Evolutionary conservation across 2,113 vertebrate species (phyloP).

Genomic region (Pycnonotus jocosus): DNA sequence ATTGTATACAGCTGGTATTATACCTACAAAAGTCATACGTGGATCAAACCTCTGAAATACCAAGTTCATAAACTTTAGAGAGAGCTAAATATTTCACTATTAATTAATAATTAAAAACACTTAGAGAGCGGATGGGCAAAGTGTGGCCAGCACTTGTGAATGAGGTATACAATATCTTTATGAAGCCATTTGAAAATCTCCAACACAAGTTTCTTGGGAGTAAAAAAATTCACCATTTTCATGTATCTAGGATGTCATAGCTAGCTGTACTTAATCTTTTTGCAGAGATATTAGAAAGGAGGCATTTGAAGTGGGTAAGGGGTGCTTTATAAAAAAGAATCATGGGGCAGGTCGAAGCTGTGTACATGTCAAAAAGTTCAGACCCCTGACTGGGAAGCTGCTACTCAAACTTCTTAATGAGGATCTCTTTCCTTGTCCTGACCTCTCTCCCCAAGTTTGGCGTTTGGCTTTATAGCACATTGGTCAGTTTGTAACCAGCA

Average conservation of each 20-base stretch:
- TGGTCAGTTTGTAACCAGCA: not conserved
- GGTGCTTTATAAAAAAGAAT: not conserved
- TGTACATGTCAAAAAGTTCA: slow-evolving; percentile 12
- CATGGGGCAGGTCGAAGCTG: not conserved
- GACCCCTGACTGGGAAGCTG: not conserved
- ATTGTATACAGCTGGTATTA: not conserved
- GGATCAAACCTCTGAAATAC: not conserved
- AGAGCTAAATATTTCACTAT: not conserved
- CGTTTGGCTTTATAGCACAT: not conserved
- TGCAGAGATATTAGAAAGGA: not conserved
- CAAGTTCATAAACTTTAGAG: not conserved
- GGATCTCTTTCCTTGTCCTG: not conserved
- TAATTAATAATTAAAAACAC: not conserved
- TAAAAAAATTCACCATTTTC: not conserved
- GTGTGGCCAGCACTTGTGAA: not conserved
- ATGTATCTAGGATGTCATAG: not conserved
- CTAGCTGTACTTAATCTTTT: not conserved
- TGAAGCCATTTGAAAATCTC: not conserved
- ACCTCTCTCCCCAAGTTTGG: not conserved
- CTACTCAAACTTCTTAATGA: not conserved
- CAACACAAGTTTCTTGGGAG: not conserved
- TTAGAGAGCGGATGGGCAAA: not conserved
- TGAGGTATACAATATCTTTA: not conserved
- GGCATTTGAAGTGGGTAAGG: not conserved
- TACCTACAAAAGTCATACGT: not conserved